Evolutionary conservation across 2,888 invertebrate genomes (phyloP), one percentile per base, ranked within the genome.

Genomic region (Elaeidobius kamerunicus): DNA sequence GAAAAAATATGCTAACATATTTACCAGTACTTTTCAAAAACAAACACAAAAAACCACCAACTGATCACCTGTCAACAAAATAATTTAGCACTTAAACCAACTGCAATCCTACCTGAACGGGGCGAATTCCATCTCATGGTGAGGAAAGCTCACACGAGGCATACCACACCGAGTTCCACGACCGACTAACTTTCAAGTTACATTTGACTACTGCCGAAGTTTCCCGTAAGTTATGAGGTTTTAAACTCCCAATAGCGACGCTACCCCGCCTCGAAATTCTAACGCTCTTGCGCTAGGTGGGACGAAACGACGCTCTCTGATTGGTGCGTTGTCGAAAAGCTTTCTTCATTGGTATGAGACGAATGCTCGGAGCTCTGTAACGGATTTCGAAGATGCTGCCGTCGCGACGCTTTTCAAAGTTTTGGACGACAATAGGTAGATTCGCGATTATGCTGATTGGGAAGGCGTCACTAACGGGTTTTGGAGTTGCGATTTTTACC

Each of bases 61-160:
- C 16, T 46, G 16, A 27, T 15, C 40, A 30, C 40, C 19, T 39
- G 15, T 23, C 19, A 39, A 39, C 7, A n/a, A 12, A 23, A 23
- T 39, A 14, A 19, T 23, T 39, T 39, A 12, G 23, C 44, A 44
- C 44, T 20, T 19, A 34, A 35, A 19, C n/a, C 35, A 20, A 16
- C 35, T 23, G 14, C 14, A 14, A 34, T 19, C 54, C 48, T 55
- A 58, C 57, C 57, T 58, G 51, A 55, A 58, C 48, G 65, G 58
- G 42, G 63, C 67, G 61, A 67, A 65, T 62, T 67, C 68, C 67
- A 69, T 65, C 45, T 65, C 67, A 67, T 68, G 66, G 50, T 71
- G 67, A 55, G 52, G 51, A 55, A 68, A 65, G 60, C 66, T 67
- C 63, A 70, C 67, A 55, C 72, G 71, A 67, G 73, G 72, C 73